phyloP scores from a whole-genome alignment of 2,113 vertebrate genomes.

The Mormyrus lacerda region DNA sequence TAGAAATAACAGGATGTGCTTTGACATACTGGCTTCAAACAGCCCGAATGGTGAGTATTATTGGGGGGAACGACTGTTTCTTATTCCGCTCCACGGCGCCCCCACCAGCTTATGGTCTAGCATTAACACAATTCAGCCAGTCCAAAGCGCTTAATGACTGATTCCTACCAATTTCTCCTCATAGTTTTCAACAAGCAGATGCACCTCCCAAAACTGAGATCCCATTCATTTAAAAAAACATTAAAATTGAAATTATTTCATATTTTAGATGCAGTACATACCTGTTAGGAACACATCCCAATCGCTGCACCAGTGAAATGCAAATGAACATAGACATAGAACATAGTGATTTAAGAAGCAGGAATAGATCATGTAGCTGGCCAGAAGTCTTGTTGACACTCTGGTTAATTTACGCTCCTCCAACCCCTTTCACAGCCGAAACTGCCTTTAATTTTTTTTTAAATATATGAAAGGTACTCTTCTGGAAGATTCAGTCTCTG shows the following conservation, averaged over 20 bases:
- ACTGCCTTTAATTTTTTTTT: background rate
- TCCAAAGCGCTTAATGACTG: background rate
- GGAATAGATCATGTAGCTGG: background rate
- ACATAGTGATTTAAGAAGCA: background rate
- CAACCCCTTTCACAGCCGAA: background rate
- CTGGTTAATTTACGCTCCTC: background rate
- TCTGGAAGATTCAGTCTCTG: background rate
- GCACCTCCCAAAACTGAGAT: background rate
- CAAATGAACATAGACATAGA: background rate
- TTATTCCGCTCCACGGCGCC: background rate
- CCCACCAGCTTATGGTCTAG: background rate
- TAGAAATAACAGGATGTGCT: background rate
- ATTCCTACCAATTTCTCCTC: background rate
- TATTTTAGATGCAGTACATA: background rate
- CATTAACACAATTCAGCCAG: slow-evolving; percentile 1
- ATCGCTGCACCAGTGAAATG: background rate
- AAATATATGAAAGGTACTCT: background rate
- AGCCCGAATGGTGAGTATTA: background rate
- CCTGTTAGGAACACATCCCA: background rate
- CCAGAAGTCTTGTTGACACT: background rate
- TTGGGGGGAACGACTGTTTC: background rate
- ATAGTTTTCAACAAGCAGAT: background rate
- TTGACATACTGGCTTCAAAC: background rate
- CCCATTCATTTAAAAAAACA: background rate
- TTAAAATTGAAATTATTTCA: background rate